These are phyloP conservation scores for Cisticola juncidis DNA, from an alignment of 2,113 vertebrate genomes.

Conservation along the genomic window DNA sequence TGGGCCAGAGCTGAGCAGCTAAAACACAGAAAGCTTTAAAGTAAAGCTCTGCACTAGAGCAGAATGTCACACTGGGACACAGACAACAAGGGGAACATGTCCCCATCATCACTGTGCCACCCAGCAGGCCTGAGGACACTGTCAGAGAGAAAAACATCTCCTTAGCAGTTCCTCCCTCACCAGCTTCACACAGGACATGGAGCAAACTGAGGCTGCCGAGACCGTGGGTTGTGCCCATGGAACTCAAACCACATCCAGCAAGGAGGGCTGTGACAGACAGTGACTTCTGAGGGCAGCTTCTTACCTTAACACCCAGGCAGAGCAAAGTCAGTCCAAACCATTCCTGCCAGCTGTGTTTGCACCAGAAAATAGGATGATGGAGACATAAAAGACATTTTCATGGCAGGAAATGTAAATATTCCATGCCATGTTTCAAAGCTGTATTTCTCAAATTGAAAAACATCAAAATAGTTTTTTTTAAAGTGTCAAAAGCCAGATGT, in stretches of 20 bases:
- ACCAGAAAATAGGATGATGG: neutral
- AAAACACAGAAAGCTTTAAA: neutral
- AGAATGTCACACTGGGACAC: neutral
- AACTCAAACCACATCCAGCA: neutral
- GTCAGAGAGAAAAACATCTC: neutral
- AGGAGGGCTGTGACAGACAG: neutral
- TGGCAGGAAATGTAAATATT: neutral
- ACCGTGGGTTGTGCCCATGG: neutral
- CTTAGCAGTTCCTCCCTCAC: neutral
- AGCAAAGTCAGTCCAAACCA: neutral
- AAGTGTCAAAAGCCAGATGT: constrained; percentile 23
- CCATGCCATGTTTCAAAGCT: constrained; percentile 6
- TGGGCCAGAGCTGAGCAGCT: neutral
- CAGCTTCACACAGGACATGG: fast-evolving
- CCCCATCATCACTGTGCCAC: neutral
- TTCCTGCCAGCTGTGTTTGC: neutral
- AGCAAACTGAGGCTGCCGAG: fast-evolving
- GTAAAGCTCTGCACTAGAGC: neutral
- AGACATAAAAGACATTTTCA: neutral
- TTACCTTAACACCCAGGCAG: neutral
- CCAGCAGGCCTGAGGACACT: neutral
- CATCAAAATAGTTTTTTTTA: neutral
- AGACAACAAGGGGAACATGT: neutral
- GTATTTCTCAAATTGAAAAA: constrained; percentile 3
- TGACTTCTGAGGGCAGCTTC: neutral